Conservation (phyloP, 2,797 vertebrate species). For the Echeneis naucrates region DNA sequence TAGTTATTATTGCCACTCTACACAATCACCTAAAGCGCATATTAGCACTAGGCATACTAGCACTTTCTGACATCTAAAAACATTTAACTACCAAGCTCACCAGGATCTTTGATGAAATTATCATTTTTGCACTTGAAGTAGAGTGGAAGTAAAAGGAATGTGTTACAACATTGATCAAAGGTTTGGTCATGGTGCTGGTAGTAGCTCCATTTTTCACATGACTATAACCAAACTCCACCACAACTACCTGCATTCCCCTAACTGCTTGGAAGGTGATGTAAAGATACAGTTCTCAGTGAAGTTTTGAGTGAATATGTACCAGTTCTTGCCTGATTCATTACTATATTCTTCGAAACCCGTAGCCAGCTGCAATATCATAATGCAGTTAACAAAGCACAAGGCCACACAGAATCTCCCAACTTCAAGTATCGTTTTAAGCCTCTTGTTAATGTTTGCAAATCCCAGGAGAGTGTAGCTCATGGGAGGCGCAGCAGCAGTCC, state of each 20-base stretch:
- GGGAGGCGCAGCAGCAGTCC: conserved; percentile 37
- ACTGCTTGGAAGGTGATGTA: conserved; percentile 16
- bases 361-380: conserved; percentile 36
- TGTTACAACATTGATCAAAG: background rate
- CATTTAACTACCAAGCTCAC: too few species aligned
- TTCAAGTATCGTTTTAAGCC: conserved; percentile 43
- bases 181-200: conserved; percentile 2
- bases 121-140: too few species aligned
- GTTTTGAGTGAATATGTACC: conserved; percentile 19
- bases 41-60: too few species aligned
- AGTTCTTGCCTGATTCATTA: conserved; percentile 5
- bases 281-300: conserved; percentile 37
- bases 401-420: conserved; percentile 32
- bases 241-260: background rate
- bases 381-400: conserved; percentile 52
- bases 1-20: too few species aligned
- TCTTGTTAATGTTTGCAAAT: conserved; percentile 49
- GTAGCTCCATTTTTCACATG: background rate
- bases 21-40: too few species aligned
- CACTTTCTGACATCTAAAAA: too few species aligned
- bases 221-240: background rate
- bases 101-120: too few species aligned
- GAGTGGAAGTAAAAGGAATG: too few species aligned
- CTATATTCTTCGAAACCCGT: conserved; percentile 52
- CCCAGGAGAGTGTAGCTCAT: conserved; percentile 36